Base-by-base conservation (phyloP, 2,888 invertebrate genomes). In the Sphaerophoria taeniata region DNA sequence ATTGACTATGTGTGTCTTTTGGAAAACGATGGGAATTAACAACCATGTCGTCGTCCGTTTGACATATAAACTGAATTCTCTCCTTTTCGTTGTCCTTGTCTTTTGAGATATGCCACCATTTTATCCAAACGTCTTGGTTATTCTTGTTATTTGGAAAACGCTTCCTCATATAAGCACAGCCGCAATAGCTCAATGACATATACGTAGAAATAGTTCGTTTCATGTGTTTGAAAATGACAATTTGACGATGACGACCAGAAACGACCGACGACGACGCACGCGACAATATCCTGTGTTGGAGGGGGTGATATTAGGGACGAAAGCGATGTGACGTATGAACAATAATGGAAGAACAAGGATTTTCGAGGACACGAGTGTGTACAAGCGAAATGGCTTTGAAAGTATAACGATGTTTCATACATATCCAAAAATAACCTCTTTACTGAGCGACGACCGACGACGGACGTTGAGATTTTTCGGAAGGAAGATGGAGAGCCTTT, bases 21-120 rank as follows among this genome's bases (percentile, higher is more conserved):
- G 43, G 34, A 39, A 74, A 70, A 77, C 33, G 78, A 70, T 39
- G 65, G 73, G 65, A 83, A 83, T 83, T 83, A 83, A 83, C 78
- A 74, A 58, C 74, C 74, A 78, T 83, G 78, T 74, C 78, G 74
- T 78, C 78, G 74, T 78, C 78, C 78, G 70, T 70, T 83, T 31
- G 72, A 61, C 69, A 63, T 73, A 63, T 73, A 77, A 73, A 61
- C 61, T 55, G 11, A 72, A 67, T 45, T 72, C 67, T 49, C 34
- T 9, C 12, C 16, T 49, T 47, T 39, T 47, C 14, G 51, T 65
- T 51, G 24, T 43, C 60, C 24, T 12, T 7, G 33, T 34, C 34
- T 49, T 53, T 53, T 16, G 31, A 33, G 24, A 24, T 24, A 24
- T 47, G 33, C 45, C 14, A 33, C 33, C 12, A 33, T n/a, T 39